Evolutionary conservation across 2,888 invertebrate species (phyloP).

Genomic region (Junonia oenone): DNA sequence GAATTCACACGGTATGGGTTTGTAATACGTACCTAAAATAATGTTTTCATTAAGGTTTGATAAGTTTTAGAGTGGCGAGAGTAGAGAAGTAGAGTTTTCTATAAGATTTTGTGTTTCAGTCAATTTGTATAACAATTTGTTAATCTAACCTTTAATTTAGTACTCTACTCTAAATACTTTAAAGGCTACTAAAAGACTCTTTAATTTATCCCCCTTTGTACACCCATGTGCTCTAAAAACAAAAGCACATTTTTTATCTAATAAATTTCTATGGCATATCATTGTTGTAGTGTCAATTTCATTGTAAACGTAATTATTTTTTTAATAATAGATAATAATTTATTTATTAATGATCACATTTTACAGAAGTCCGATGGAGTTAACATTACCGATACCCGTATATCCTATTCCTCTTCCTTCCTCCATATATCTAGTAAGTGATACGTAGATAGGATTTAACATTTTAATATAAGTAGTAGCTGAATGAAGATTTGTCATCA

Average conservation of each 20-base stretch:
- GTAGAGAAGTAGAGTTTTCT: no score
- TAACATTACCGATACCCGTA: constrained; percentile 42
- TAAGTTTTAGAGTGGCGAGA: no score
- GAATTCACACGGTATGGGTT: constrained; percentile 95
- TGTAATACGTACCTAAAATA: neutral
- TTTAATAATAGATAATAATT: neutral
- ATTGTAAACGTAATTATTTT: neutral
- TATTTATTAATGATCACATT: constrained; percentile 14
- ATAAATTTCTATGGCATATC: no score
- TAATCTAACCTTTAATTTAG: no score
- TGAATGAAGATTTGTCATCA: neutral
- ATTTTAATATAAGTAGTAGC: neutral
- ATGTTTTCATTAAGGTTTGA: no score
- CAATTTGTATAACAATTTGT: no score
- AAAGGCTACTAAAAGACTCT: no score
- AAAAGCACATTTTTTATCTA: no score
- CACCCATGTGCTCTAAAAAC: no score
- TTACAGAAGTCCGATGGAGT: constrained; percentile 72
- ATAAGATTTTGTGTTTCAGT: no score
- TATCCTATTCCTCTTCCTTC: constrained; percentile 41
- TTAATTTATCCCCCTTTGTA: no score
- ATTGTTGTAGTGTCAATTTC: neutral
- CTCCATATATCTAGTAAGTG: constrained; percentile 36
- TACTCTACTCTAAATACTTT: no score
- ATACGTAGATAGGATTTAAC: neutral